Evolutionary conservation across 2,797 vertebrate genomes (phyloP).

Genomic region (Anguilla obscura): DNA sequence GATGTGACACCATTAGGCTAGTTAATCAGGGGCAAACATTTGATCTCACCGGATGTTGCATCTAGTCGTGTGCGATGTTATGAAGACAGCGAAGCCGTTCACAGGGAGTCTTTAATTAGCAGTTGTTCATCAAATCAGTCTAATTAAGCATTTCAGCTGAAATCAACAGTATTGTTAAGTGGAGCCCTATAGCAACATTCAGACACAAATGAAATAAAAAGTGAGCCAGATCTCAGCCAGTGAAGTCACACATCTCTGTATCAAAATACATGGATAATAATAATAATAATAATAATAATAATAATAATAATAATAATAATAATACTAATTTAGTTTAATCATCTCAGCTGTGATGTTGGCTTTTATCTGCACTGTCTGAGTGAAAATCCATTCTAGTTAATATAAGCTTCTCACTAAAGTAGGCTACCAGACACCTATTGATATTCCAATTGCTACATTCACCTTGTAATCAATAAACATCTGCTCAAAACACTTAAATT

Average conservation of each 20-base stretch:
- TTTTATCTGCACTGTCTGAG: background rate
- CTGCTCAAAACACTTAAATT: background rate
- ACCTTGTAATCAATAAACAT: background rate
- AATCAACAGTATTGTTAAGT: slow-evolving; percentile 27
- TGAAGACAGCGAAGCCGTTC: slow-evolving; percentile 1
- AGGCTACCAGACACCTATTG: background rate
- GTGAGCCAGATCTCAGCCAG: background rate
- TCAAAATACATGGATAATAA: background rate
- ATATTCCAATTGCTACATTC: background rate
- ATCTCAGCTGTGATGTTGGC: background rate
- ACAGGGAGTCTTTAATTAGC: slow-evolving; percentile 19
- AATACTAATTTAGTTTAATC: background rate
- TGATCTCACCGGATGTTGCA: background rate
- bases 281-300: background rate
- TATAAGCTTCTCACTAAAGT: background rate
- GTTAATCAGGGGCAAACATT: background rate
- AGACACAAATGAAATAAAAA: background rate
- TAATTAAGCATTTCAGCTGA: slow-evolving; percentile 31
- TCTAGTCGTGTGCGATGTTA: background rate
- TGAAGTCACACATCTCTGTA: background rate
- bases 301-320: background rate
- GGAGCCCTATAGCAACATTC: background rate
- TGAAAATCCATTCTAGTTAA: background rate
- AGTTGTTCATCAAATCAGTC: slow-evolving; percentile 29
- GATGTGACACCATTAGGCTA: background rate